These are phyloP conservation scores for Ferdinandea cuprea DNA, from an alignment of 2,888 invertebrate species.

Conservation along the genomic window DNA sequence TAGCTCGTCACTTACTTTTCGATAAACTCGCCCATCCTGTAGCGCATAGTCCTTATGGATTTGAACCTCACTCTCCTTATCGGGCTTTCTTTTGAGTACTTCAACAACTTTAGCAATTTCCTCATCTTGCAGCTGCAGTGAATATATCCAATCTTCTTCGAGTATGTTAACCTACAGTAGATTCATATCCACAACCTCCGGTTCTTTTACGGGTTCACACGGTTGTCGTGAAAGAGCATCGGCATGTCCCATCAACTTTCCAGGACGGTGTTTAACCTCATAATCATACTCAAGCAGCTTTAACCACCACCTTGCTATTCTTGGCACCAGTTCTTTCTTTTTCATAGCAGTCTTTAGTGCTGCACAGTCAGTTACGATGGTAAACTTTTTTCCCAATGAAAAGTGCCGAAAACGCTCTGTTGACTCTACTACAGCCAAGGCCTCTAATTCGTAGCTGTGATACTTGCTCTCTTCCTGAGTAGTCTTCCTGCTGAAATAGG, in stretches of 20 bases:
- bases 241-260: background rate
- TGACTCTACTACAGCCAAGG: slow-evolving; percentile 7
- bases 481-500: slow-evolving; percentile 72
- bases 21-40: slow-evolving; percentile 9
- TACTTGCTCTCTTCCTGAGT: slow-evolving; percentile 63
- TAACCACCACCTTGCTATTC: background rate
- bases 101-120: background rate
- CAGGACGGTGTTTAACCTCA: background rate
- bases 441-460: slow-evolving; percentile 66
- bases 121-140: background rate
- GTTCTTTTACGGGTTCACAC: background rate
- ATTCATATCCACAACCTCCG: background rate
- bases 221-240: background rate
- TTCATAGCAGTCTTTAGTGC: no score
- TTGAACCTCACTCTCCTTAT: background rate
- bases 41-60: slow-evolving; percentile 8
- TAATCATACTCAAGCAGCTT: background rate
- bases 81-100: background rate
- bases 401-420: slow-evolving; percentile 5
- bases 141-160: background rate
- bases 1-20: background rate
- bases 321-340: no score
- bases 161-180: background rate
- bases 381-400: background rate
- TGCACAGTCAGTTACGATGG: background rate